Percentiles rank a stretch among this genome's conserved stretches.
Evolutionary conservation across 1,140 invertebrate species (phyloP).

Genomic region (Brachionus calyciflorus): DNA sequence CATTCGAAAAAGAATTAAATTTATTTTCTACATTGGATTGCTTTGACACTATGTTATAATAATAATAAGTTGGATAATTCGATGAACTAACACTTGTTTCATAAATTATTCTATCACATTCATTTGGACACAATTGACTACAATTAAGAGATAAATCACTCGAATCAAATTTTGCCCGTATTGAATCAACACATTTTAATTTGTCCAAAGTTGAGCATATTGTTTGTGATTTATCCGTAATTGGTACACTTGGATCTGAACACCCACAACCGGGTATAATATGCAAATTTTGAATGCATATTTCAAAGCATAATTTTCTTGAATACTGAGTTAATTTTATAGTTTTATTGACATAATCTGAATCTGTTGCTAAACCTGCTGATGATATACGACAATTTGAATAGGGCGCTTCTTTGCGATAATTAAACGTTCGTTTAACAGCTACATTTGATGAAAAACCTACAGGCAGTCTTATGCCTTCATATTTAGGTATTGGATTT

Average conservation of each 20-base stretch:
- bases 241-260: not conserved
- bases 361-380: not conserved
- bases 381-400: not conserved
- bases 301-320: conserved; percentile 13
- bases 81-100: not conserved
- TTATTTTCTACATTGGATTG: not conserved
- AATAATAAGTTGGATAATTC: not conserved
- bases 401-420: not conserved
- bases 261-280: not conserved
- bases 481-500: not conserved
- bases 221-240: not conserved
- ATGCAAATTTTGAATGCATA: not conserved
- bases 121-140: not conserved
- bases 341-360: not conserved
- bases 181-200: not conserved
- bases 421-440: not conserved
- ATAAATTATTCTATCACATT: not conserved
- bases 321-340: not conserved
- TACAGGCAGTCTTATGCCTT: not conserved
- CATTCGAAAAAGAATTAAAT: not conserved
- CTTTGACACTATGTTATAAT: not conserved
- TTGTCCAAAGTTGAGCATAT: not conserved
- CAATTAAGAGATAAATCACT: not conserved
- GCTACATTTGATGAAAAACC: not conserved
- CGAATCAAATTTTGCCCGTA: not conserved